These are phyloP conservation scores for Machimus atricapillus DNA, from an alignment of 2,888 invertebrate species.

Conservation along the genomic window DNA sequence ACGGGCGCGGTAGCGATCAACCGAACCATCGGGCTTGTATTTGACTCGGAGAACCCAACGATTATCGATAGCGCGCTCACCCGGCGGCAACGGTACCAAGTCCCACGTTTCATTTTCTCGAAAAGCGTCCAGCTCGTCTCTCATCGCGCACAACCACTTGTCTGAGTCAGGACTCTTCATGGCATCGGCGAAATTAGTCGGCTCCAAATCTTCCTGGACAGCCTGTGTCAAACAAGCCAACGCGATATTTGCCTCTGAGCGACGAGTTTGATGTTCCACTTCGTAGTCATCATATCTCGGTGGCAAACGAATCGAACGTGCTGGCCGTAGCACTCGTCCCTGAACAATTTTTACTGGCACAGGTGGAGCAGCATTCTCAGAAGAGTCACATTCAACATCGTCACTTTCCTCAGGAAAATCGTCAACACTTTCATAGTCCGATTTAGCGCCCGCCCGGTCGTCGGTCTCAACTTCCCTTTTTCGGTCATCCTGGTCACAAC, in stretches of 20 bases:
- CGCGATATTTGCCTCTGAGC: not conserved
- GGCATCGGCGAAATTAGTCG: not conserved
- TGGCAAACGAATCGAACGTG: not conserved
- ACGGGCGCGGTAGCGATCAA: slow-evolving; percentile 33
- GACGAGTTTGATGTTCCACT: not conserved
- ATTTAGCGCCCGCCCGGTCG: not conserved
- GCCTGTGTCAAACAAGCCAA: not conserved
- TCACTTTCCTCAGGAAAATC: not conserved
- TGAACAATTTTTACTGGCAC: no score
- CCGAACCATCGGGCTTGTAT: no score
- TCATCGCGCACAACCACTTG: not conserved
- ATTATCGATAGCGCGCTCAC: not conserved
- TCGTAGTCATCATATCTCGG: not conserved
- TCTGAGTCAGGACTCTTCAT: no score
- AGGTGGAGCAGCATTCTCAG: not conserved
- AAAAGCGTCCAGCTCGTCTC: not conserved
- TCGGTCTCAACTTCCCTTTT: not conserved
- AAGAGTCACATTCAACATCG: not conserved
- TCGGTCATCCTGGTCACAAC: not conserved
- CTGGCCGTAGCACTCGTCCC: not conserved
- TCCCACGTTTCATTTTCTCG: not conserved
- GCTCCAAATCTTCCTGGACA: not conserved
- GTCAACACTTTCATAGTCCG: not conserved
- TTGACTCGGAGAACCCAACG: slow-evolving; percentile 48
- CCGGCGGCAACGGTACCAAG: not conserved